These are phyloP conservation scores for Erpornis zantholeuca DNA, from an alignment of 2,113 vertebrate genomes.

Conservation along the genomic window DNA sequence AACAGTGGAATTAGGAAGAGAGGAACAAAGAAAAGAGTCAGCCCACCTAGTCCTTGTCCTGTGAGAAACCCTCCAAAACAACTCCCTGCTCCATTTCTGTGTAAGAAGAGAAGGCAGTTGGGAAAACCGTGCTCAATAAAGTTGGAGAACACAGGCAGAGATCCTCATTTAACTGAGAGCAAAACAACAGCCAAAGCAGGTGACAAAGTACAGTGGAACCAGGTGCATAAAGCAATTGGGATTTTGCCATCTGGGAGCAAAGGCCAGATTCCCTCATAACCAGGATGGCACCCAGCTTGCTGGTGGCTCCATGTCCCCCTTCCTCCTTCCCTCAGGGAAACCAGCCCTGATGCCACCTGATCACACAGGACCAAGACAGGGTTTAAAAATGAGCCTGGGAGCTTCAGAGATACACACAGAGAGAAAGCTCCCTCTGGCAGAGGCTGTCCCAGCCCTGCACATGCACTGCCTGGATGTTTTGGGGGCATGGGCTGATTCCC, in stretches of 20 bases:
- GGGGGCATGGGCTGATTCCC: fast-evolving
- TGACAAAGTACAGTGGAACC: background rate
- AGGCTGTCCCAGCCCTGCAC: background rate
- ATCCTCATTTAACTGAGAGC: background rate
- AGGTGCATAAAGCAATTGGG: background rate
- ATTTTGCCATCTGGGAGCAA: background rate
- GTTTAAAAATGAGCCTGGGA: background rate
- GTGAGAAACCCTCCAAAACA: background rate
- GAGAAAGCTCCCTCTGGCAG: background rate
- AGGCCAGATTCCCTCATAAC: background rate
- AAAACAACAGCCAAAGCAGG: background rate
- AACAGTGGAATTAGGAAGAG: background rate
- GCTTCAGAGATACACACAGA: fast-evolving
- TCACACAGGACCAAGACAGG: background rate
- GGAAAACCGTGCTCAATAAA: background rate
- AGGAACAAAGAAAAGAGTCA: background rate
- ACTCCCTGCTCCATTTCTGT: background rate
- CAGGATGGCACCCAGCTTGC: background rate
- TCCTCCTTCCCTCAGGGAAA: background rate
- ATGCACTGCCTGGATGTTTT: fast-evolving
- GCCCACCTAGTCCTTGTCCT: background rate
- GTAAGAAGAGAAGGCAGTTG: background rate
- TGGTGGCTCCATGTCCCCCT: background rate
- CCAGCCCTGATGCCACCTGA: background rate
- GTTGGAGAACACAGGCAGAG: background rate